These are phyloP conservation scores for Emydoidea blandingii DNA, from an alignment of 2,797 vertebrate genomes.

Conservation along the genomic window DNA sequence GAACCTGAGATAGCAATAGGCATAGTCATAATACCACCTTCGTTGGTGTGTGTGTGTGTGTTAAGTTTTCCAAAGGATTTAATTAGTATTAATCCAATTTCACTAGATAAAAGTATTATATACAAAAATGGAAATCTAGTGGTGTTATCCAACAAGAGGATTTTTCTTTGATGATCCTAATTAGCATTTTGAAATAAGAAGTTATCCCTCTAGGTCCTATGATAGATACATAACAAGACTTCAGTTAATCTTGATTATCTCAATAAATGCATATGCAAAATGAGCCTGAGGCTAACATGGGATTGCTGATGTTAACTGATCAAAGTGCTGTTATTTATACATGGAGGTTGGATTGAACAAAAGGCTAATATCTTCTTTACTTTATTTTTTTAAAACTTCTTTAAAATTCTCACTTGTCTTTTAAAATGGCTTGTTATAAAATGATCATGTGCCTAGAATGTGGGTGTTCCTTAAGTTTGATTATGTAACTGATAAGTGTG, in stretches of 20 bases:
- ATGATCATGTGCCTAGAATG: too few relatives aligned
- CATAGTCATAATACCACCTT: background rate
- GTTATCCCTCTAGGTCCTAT: background rate
- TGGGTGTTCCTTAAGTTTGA: background rate
- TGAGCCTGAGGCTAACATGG: background rate
- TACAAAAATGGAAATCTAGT: background rate
- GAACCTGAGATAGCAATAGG: background rate
- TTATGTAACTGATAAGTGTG: background rate
- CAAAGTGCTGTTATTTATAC: background rate
- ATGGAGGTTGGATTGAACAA: background rate
- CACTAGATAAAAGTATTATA: background rate
- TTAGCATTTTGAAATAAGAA: rapidly evolving
- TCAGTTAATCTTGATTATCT: background rate
- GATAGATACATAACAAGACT: background rate
- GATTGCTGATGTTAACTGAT: background rate
- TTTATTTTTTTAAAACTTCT: background rate
- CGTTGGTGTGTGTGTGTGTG: rapidly evolving
- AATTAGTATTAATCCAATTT: background rate
- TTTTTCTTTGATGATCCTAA: background rate
- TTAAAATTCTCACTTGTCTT: background rate
- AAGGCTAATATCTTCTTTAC: rapidly evolving
- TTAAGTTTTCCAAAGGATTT: background rate
- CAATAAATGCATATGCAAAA: background rate
- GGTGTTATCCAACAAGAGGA: background rate
- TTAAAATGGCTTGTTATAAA: background rate